These are phyloP conservation scores for Diplodus puntazzo DNA, from an alignment of 2,797 vertebrate genomes.

Conservation along the genomic window DNA sequence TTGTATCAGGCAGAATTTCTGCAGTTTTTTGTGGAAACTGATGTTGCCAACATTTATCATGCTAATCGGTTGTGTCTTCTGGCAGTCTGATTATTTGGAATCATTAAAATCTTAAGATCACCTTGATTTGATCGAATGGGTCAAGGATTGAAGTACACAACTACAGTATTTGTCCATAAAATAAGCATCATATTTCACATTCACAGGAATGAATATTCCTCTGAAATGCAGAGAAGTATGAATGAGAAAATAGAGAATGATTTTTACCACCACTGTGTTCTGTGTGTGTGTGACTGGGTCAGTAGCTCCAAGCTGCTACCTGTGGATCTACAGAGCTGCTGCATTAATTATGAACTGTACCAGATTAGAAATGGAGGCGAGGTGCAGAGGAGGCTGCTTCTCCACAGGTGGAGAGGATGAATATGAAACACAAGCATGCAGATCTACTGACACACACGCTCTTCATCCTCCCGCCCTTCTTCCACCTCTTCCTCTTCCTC, in stretches of 20 bases:
- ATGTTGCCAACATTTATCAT: no score
- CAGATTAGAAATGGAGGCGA: constrained; percentile 55
- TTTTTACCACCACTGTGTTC: background rate
- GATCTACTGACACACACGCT: background rate
- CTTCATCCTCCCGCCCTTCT: background rate
- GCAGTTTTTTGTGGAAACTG: no score
- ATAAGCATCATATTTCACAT: background rate
- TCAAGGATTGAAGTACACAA: no score
- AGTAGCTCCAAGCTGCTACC: constrained; percentile 44
- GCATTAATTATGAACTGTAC: constrained; percentile 51
- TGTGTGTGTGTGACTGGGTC: constrained; percentile 28
- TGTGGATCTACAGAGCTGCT: constrained; percentile 58
- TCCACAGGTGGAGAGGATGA: constrained; percentile 54
- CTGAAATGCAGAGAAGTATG: no score
- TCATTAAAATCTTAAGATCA: background rate
- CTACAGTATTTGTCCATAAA: no score
- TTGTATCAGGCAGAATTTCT: no score
- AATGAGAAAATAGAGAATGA: background rate
- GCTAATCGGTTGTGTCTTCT: no score
- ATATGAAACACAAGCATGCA: constrained; percentile 38
- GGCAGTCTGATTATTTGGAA: background rate
- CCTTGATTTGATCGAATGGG: no score
- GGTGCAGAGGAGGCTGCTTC: constrained; percentile 35
- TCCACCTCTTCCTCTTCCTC: background rate
- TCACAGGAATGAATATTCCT: background rate